Evolutionary conservation across 1,140 invertebrate species (phyloP).

Genomic region (Heliconius nattereri): DNA sequence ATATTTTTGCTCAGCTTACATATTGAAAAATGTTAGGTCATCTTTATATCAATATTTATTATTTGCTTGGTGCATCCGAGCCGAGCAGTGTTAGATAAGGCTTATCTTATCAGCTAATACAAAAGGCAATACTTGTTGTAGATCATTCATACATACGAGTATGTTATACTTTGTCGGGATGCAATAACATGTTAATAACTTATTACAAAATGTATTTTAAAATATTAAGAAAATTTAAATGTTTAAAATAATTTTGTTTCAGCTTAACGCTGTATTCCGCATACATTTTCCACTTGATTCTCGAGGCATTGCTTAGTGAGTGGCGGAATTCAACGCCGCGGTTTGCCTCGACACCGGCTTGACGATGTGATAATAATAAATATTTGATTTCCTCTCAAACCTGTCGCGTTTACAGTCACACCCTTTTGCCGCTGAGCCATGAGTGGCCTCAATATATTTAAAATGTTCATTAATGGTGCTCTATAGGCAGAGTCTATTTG

Average conservation of each 20-base stretch:
- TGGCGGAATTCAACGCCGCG: too few relatives aligned
- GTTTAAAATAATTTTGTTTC: too few relatives aligned
- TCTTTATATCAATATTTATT: not conserved
- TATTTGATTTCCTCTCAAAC: too few relatives aligned
- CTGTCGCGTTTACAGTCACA: too few relatives aligned
- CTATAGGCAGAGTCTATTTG: too few relatives aligned
- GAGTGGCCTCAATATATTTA: too few relatives aligned
- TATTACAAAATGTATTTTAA: not conserved
- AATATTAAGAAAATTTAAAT: not conserved
- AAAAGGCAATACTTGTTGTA: conserved; percentile 19
- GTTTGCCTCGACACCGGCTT: too few relatives aligned
- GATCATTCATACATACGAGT: not conserved
- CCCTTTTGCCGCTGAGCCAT: too few relatives aligned
- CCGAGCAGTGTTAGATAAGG: conserved; percentile 20
- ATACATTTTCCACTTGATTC: too few relatives aligned
- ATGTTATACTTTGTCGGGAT: not conserved
- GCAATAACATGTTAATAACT: not conserved
- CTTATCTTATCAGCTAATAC: conserved; percentile 33
- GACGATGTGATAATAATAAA: too few relatives aligned
- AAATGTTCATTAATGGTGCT: too few relatives aligned
- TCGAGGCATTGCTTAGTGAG: too few relatives aligned
- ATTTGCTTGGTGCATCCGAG: not conserved
- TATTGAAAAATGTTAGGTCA: not conserved
- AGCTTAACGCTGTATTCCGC: not conserved
- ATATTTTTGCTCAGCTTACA: not conserved